Evolutionary conservation across 1,140 invertebrate species (phyloP).

Genomic region (Phortica variegata): DNA sequence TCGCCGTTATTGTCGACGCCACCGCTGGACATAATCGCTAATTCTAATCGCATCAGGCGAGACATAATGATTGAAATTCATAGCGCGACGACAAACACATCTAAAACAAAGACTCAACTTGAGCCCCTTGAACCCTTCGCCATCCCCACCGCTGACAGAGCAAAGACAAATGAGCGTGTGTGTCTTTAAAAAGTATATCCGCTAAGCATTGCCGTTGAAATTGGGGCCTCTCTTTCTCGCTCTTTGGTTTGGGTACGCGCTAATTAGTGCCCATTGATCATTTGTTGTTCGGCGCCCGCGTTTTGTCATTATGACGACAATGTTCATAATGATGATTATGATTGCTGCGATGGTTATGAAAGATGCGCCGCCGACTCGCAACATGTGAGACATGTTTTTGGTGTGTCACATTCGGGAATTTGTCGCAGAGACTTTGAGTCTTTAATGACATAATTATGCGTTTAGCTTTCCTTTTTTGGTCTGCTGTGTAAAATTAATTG

Average conservation of each 20-base stretch:
- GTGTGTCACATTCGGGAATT: conserved; percentile 19
- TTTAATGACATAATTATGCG: conserved; percentile 33
- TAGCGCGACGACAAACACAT: conserved; percentile 14
- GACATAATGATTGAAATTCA: conserved; percentile 49
- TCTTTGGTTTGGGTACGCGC: conserved; percentile 30
- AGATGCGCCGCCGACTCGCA: neutral
- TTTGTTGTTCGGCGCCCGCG: conserved; percentile 36
- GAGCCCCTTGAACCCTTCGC: no score
- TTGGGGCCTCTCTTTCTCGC: no score
- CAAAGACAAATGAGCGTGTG: conserved; percentile 27
- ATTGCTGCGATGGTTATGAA: neutral
- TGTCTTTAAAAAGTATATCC: no score
- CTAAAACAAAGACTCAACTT: no score
- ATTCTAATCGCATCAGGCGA: conserved; percentile 39
- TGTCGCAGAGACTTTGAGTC: conserved; percentile 14
- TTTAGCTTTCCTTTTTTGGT: no score
- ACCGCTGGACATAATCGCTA: conserved; percentile 40
- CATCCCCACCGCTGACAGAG: no score
- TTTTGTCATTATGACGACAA: conserved; percentile 21
- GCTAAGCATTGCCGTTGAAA: no score
- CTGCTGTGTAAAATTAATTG: no score
- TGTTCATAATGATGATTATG: conserved; percentile 11
- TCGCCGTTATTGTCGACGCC: conserved; percentile 26
- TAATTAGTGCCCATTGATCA: conserved; percentile 51
- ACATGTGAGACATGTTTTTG: conserved; percentile 13